Conservation (phyloP, 2,113 vertebrate species). For the Ginglymostoma cirratum region DNA sequence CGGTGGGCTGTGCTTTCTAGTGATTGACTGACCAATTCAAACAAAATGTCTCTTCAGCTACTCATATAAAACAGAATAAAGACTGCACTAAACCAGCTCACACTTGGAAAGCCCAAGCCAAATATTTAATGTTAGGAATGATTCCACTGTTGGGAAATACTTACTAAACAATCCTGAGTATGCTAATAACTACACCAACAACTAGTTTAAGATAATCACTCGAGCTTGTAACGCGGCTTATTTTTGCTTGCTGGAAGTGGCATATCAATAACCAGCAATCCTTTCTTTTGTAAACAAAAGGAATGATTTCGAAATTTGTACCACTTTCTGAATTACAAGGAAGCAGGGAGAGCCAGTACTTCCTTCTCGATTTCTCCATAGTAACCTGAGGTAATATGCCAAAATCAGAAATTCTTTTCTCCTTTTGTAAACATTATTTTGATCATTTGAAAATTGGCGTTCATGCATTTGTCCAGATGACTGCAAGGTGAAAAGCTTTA, state of each 20-base stretch:
- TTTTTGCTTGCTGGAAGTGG: not conserved
- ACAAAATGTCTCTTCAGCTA: not conserved
- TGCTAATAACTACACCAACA: not conserved
- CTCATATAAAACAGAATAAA: not conserved
- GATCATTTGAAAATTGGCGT: not conserved
- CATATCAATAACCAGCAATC: not conserved
- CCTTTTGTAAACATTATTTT: not conserved
- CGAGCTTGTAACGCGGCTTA: not conserved
- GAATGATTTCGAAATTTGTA: not conserved
- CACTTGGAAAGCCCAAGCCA: not conserved
- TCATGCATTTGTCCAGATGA: not conserved
- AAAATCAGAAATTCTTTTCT: not conserved
- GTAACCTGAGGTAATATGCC: not conserved
- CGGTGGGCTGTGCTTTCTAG: not conserved
- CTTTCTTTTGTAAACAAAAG: too few relatives aligned
- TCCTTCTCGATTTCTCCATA: not conserved
- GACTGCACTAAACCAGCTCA: not conserved
- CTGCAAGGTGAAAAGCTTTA: not conserved
- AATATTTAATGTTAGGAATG: not conserved
- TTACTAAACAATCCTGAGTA: not conserved
- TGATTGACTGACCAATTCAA: not conserved
- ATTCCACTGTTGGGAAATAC: not conserved
- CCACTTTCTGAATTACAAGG: not conserved
- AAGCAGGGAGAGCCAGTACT: too few relatives aligned
- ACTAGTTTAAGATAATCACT: not conserved